Base-by-base conservation (phyloP, 2,888 invertebrate species). In the Steinernema carpocapsae region DNA sequence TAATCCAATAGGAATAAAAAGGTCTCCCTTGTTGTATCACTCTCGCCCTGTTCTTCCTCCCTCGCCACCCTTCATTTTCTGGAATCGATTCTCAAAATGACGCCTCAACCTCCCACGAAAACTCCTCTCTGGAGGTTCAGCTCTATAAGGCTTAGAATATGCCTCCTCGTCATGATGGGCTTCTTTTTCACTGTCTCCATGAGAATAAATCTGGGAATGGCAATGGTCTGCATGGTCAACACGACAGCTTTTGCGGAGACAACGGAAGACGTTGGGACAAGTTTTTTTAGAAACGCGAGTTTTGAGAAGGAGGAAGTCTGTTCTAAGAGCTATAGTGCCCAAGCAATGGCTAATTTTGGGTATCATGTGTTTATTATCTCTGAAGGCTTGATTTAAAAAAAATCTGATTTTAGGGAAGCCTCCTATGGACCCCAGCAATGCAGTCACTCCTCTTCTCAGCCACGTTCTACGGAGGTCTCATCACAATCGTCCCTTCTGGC, bases 171-270 rank as follows among this genome's bases (percentile, higher is more conserved):
- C 29, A 70, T 75, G 73, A 26, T 70, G 1, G 78, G 75, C 0
- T 71, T 79, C 7, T 70, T 45, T 7, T 46, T 72, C 6, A 51
- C 72, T 0, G 79, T 77, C 0, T 77, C 79, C 17, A 79, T 79
- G 79, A 52, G 75, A 12, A 29, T 76, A 12, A 73, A 76, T 70
- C 74, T 79, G n/a, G 73, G 76, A 3, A 84, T 83, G 79, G 84
- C 80, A 19, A 76, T 83, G 2, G 79, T 82, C 14, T 83, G 83
- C 52, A 83, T 83, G 83, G 84, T 83, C 14, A 81, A 82, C 70
- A 74, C 77, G 0, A 79, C 80, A 0, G 81, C 81, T 43, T 76
- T 75, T 64, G 43, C 17, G 24, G 22, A 51, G n/a, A n/a, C 0
- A 22, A 22, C 17, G 6, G 10, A 26, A 14, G 12, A n/a, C 14